Evolutionary conservation across 2,113 vertebrate species (phyloP).

Genomic region (Lophochroa leadbeateri): DNA sequence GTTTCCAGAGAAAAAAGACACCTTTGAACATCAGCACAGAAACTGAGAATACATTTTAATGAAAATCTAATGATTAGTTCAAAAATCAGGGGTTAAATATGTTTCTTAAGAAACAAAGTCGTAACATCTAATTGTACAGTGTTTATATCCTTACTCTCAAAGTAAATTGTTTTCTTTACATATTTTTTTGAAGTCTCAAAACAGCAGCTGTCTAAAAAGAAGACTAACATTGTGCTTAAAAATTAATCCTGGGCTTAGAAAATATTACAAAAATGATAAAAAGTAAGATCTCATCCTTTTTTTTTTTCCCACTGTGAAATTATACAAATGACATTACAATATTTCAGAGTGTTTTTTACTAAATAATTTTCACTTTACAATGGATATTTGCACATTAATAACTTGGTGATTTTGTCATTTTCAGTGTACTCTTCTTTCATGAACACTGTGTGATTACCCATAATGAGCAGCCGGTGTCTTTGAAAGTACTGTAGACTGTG

Average conservation of each 20-base stretch:
- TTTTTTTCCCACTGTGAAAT: conserved; percentile 40
- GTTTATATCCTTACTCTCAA: neutral
- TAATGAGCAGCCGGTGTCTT: conserved; percentile 72
- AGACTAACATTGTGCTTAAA: neutral
- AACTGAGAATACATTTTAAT: neutral
- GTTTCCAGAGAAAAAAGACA: neutral
- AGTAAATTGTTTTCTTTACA: neutral
- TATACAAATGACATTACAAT: conserved; percentile 32
- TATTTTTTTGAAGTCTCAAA: conserved; percentile 1
- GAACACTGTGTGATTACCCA: conserved; percentile 73
- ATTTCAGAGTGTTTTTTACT: conserved; percentile 29
- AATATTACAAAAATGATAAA: conserved; percentile 21
- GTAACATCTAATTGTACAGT: neutral
- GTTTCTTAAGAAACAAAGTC: neutral
- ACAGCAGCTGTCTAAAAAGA: neutral
- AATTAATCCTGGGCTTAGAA: neutral
- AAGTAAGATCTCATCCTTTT: neutral
- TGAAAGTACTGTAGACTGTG: conserved; percentile 66
- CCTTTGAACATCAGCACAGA: neutral
- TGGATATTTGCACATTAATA: conserved; percentile 56
- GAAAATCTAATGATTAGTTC: neutral
- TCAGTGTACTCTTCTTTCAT: conserved; percentile 60
- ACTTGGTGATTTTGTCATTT: conserved; percentile 65
- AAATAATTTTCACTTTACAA: conserved; percentile 64
- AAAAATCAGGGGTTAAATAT: neutral